These are phyloP conservation scores for Bombus superbus DNA, from an alignment of 1,140 invertebrate species.

Conservation along the genomic window DNA sequence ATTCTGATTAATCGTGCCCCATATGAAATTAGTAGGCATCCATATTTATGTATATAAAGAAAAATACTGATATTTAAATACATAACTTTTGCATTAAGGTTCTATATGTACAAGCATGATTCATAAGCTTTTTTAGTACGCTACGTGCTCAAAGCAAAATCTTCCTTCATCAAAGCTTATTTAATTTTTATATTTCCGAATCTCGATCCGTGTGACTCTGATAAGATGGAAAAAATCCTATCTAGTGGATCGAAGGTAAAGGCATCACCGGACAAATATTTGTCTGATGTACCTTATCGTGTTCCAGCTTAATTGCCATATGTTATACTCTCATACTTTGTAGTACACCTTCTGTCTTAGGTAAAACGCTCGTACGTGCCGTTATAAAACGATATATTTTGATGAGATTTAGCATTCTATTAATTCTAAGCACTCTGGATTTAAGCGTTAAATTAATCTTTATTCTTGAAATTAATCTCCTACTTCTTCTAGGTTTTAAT, in stretches of 20 bases:
- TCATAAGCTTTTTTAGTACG: not conserved
- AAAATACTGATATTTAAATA: too few relatives aligned
- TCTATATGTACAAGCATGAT: not conserved
- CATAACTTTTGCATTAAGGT: not conserved
- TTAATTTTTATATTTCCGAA: slow-evolving; percentile 57
- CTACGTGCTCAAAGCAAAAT: not conserved
- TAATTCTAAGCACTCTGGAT: not conserved
- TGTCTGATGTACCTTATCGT: slow-evolving; percentile 69
- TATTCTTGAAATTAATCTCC: not conserved
- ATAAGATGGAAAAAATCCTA: slow-evolving; percentile 60
- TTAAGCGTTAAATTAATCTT: not conserved
- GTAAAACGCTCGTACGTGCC: slow-evolving; percentile 5
- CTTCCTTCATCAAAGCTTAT: slow-evolving; percentile 21
- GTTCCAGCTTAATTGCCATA: slow-evolving; percentile 70
- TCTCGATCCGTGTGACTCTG: slow-evolving; percentile 44
- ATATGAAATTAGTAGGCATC: not conserved
- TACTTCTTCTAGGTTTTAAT: not conserved
- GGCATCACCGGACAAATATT: slow-evolving; percentile 70
- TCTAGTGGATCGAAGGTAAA: slow-evolving; percentile 58
- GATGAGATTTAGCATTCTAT: not conserved
- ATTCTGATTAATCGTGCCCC: not conserved
- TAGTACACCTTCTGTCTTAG: slow-evolving; percentile 50
- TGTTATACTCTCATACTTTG: slow-evolving; percentile 65
- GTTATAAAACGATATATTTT: slow-evolving; percentile 18
- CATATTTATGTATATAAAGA: not conserved